Conservation (phyloP, 2,797 vertebrate species). For the Sebastes minor region DNA sequence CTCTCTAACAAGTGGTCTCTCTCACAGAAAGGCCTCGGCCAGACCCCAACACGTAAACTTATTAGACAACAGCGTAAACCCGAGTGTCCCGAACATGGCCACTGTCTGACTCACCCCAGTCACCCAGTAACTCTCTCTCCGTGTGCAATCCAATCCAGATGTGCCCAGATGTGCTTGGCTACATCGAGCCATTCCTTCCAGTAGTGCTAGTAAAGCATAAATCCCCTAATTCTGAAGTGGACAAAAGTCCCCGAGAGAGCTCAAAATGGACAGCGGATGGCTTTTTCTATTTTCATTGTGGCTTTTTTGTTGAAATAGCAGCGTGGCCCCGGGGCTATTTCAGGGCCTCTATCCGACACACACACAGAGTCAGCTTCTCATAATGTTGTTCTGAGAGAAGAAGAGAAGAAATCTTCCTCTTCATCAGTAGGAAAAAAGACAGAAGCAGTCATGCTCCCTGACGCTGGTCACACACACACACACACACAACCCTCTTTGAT, state of each 20-base stretch:
- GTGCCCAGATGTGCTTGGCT: slow-evolving; percentile 69
- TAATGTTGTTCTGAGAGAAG: slow-evolving; percentile 28
- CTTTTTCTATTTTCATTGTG: slow-evolving; percentile 65
- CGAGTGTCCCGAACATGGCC: slow-evolving; percentile 57
- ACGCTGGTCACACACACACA: not conserved
- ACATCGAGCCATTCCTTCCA: slow-evolving; percentile 36
- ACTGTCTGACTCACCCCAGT: slow-evolving; percentile 46
- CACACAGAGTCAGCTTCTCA: slow-evolving; percentile 31
- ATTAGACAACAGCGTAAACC: slow-evolving; percentile 51
- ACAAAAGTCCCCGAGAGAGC: slow-evolving; percentile 23
- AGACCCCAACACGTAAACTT: slow-evolving; percentile 53
- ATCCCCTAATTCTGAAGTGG: slow-evolving; percentile 18
- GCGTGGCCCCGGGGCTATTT: slow-evolving; percentile 66
- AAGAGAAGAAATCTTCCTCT: not conserved
- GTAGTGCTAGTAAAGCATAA: slow-evolving; percentile 42
- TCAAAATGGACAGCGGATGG: slow-evolving; percentile 32
- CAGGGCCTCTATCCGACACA: slow-evolving; percentile 45
- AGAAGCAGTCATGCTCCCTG: not conserved
- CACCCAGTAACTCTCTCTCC: slow-evolving; percentile 37
- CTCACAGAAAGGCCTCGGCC: slow-evolving; percentile 40
- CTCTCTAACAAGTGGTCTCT: slow-evolving; percentile 64
- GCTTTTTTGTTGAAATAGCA: slow-evolving; percentile 61
- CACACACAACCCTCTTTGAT: not conserved
- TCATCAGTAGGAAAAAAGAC: not conserved
- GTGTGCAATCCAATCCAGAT: slow-evolving; percentile 75